Conservation (phyloP, 2,113 vertebrate genomes). For the Felis catus region F.catus_Fca126_mat1.0 CM031413.1:46031501-46032000, state of each 20-base stretch:
- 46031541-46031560: no score
- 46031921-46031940: not conserved
- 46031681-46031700: slow-evolving; percentile 6
- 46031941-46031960: not conserved
- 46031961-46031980: not conserved
- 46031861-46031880: not conserved
- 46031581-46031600: slow-evolving; percentile 16
- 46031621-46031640: not conserved
- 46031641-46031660: slow-evolving; percentile 36
- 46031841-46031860: not conserved
- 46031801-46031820: not conserved
- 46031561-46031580: not conserved
- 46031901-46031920: not conserved
- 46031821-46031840: not conserved
- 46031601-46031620: slow-evolving; percentile 38
- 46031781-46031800: not conserved
- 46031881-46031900: not conserved
- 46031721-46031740: not conserved
- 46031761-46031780: not conserved
- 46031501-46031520: no score
- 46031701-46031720: not conserved
- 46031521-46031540: no score
- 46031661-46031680: not conserved
- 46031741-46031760: not conserved
- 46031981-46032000: not conserved